Evolutionary conservation across 2,797 vertebrate species (phyloP).

Genomic region (Anguilla anguilla): DNA sequence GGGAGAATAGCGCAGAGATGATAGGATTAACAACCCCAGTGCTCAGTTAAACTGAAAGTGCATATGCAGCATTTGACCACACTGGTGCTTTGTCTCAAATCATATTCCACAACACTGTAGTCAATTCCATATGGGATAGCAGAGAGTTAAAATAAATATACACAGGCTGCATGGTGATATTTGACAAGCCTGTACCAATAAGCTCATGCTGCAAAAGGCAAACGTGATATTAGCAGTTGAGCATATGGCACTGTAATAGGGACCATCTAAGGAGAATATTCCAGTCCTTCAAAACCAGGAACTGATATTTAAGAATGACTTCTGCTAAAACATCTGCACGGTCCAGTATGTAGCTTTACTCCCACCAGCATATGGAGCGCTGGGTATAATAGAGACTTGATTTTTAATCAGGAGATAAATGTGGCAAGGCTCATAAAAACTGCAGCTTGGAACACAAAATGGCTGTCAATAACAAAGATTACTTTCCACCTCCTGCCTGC

Average conservation of each 20-base stretch:
- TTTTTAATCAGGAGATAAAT: slow-evolving; percentile 64
- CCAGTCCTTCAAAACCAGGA: neutral
- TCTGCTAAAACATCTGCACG: neutral
- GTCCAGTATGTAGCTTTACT: neutral
- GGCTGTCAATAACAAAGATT: slow-evolving; percentile 73
- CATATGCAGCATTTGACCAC: neutral
- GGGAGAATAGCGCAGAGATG: neutral
- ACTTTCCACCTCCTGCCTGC: slow-evolving; percentile 60
- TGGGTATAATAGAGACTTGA: slow-evolving; percentile 17
- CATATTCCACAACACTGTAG: slow-evolving; percentile 4
- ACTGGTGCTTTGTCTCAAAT: neutral
- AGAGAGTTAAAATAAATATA: neutral
- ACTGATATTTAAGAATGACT: neutral
- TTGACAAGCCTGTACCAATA: neutral
- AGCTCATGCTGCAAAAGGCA: neutral
- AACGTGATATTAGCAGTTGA: neutral
- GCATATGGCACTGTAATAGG: neutral
- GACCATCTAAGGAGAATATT: neutral
- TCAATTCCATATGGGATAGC: neutral
- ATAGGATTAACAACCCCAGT: neutral
- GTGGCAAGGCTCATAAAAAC: slow-evolving; percentile 70
- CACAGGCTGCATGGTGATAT: neutral
- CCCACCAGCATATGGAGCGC: neutral
- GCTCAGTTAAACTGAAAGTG: neutral
- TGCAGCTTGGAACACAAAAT: slow-evolving; percentile 78